Percentiles rank a stretch among this genome's conserved stretches.
Evolutionary conservation across 1,140 invertebrate genomes (phyloP).

Genomic region (Planococcus citri): DNA sequence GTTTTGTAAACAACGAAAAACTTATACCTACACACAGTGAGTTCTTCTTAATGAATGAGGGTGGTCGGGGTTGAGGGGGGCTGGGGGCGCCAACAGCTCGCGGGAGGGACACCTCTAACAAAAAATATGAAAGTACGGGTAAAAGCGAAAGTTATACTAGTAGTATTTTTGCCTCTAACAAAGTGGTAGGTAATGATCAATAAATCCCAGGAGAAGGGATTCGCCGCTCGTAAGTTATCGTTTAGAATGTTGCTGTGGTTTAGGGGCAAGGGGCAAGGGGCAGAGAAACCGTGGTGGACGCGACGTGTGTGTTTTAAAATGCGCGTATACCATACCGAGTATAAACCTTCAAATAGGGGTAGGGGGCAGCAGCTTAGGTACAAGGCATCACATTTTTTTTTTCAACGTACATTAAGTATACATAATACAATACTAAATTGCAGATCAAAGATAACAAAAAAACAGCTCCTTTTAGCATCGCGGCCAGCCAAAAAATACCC

Average conservation of each 20-base stretch:
- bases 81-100: neutral
- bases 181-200: constrained; percentile 20
- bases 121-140: constrained; percentile 18
- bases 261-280: neutral
- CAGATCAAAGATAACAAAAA: neutral
- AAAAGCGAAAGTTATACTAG: constrained; percentile 18
- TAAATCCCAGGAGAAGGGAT: constrained; percentile 20
- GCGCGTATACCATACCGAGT: neutral
- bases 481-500: neutral
- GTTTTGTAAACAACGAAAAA: neutral
- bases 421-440: neutral
- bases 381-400: neutral
- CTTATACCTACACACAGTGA: neutral
- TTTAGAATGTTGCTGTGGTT: too few relatives aligned
- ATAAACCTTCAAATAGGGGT: too few relatives aligned
- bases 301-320: neutral
- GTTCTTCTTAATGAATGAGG: constrained; percentile 11
- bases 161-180: constrained; percentile 15
- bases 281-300: too few relatives aligned
- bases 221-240: neutral
- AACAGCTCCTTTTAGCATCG: neutral
- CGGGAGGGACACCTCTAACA: constrained; percentile 2
- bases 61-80: neutral
- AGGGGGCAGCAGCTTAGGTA: neutral
- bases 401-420: neutral